Percentiles rank a stretch among this genome's conserved stretches.
These are phyloP conservation scores for Protobothrops mucrosquamatus DNA, from an alignment of 2,113 vertebrate species.

Conservation along the genomic window DNA sequence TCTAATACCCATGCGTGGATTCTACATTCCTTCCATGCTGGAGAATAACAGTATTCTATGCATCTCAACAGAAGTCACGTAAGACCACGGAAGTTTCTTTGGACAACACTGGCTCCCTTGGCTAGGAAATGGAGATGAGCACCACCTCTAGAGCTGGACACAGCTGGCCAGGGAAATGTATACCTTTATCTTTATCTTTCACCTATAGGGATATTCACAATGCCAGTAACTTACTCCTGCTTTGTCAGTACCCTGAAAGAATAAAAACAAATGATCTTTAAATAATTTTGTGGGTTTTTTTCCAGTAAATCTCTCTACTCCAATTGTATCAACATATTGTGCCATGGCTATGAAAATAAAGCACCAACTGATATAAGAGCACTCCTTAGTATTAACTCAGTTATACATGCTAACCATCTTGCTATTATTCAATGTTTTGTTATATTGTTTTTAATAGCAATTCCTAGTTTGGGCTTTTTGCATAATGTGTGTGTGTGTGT, in stretches of 20 bases:
- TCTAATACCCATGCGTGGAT: too few relatives aligned
- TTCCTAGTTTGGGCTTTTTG: neutral
- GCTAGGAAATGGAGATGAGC: too few relatives aligned
- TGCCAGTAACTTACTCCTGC: neutral
- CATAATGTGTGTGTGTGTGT: neutral
- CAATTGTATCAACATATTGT: neutral
- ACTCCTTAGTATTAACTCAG: neutral
- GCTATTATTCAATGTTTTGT: neutral
- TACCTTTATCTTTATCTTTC: too few relatives aligned
- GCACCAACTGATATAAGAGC: neutral
- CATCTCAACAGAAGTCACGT: too few relatives aligned
- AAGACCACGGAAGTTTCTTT: too few relatives aligned
- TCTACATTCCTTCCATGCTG: too few relatives aligned
- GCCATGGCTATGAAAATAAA: neutral
- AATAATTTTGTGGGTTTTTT: neutral
- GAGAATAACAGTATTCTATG: too few relatives aligned
- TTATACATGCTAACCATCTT: neutral
- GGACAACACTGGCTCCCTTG: too few relatives aligned
- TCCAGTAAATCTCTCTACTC: neutral
- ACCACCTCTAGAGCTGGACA: too few relatives aligned
- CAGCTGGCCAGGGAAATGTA: too few relatives aligned
- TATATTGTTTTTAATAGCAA: neutral
- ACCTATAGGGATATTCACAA: neutral
- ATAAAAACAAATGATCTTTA: neutral
- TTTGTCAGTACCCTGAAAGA: neutral